Evolutionary conservation across 2,888 invertebrate genomes (phyloP).

Genomic region (Dysmachus trigonus): DNA sequence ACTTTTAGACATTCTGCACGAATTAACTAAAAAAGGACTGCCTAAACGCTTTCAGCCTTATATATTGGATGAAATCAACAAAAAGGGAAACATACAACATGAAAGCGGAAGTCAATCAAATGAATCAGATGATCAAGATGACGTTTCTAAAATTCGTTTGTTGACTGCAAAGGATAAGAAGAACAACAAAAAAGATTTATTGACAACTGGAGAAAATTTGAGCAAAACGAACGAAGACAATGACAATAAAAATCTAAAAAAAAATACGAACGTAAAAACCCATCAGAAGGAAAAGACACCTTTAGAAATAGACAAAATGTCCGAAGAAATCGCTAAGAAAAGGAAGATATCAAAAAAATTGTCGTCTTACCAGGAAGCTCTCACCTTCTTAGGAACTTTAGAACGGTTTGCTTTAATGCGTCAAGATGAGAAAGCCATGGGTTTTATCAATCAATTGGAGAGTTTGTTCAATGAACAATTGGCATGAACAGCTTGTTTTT

Average conservation of each 20-base stretch:
- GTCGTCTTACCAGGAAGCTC: slow-evolving; percentile 36
- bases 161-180: too few species aligned
- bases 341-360: neutral
- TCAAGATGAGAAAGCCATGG: slow-evolving; percentile 34
- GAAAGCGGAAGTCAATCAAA: too few species aligned
- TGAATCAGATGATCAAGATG: too few species aligned
- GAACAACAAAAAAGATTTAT: too few species aligned
- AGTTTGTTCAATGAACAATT: slow-evolving; percentile 24
- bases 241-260: neutral
- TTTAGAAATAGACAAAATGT: neutral
- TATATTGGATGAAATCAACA: too few species aligned
- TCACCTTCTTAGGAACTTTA: slow-evolving; percentile 27
- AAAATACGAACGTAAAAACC: too few species aligned
- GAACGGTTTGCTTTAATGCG: slow-evolving; percentile 38
- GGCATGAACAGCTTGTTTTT: neutral
- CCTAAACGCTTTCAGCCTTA: too few species aligned
- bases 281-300: neutral
- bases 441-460: slow-evolving; percentile 43
- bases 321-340: neutral
- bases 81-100: too few species aligned
- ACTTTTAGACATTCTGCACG: neutral
- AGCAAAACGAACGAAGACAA: too few species aligned
- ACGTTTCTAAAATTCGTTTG: too few species aligned
- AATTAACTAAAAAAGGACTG: neutral
- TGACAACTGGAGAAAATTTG: too few species aligned